Conservation (phyloP, 2,113 vertebrate genomes). For the Percopsis transmontana region DNA sequence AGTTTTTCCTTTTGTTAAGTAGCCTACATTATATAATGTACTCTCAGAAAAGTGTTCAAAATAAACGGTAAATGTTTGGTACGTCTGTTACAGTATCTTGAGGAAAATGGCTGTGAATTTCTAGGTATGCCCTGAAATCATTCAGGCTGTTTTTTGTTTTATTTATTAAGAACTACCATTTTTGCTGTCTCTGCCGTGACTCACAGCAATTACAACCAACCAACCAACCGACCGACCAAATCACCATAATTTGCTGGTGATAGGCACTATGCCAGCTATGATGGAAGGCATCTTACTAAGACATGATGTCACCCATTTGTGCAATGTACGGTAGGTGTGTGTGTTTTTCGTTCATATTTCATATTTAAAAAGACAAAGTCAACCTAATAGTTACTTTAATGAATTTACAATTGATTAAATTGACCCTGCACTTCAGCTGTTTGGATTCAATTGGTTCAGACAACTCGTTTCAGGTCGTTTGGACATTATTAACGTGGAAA, state of each 20-base stretch:
- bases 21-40: neutral
- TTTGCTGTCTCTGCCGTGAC: constrained; percentile 11
- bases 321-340: neutral
- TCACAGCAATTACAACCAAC: constrained; percentile 47
- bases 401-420: neutral
- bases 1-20: neutral
- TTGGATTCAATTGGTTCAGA: too few species aligned
- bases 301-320: constrained; percentile 53
- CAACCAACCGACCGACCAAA: constrained; percentile 32
- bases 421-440: too few species aligned
- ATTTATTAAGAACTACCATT: constrained; percentile 8
- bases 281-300: constrained; percentile 46
- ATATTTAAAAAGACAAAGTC: neutral
- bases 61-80: neutral
- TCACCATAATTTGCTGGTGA: constrained; percentile 56
- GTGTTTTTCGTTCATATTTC: neutral
- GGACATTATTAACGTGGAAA: too few species aligned
- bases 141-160: too few species aligned
- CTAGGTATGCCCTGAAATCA: neutral
- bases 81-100: neutral
- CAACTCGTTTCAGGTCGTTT: too few species aligned
- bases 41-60: too few species aligned
- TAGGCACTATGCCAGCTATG: constrained; percentile 71
- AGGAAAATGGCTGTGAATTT: neutral
- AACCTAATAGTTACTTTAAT: too few species aligned